phyloP scores from a whole-genome alignment of 2,888 invertebrate genomes.

The Cheilosia grossa region DNA sequence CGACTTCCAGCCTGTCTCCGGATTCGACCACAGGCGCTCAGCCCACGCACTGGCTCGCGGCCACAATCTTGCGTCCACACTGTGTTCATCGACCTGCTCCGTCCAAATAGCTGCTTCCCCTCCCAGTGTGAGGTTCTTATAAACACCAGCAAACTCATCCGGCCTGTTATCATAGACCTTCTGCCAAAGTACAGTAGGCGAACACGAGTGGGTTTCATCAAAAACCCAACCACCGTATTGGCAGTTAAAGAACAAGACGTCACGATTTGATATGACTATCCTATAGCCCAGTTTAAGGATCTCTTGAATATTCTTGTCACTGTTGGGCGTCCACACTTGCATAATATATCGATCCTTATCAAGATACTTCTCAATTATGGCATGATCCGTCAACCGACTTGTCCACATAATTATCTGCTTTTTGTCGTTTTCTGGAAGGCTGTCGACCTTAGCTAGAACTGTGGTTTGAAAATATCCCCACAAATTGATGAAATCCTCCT shows the following conservation, averaged over 20 bases:
- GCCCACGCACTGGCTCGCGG: conserved; percentile 93
- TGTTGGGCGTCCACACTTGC: conserved; percentile 90
- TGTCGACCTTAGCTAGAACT: conserved; percentile 80
- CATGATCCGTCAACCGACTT: conserved; percentile 88
- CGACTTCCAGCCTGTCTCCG: conserved; percentile 86
- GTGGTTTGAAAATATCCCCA: conserved; percentile 90
- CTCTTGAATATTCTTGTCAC: conserved; percentile 86
- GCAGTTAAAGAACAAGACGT: conserved; percentile 93
- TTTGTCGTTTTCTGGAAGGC: conserved; percentile 82
- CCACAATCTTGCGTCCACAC: conserved; percentile 90
- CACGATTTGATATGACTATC: conserved; percentile 93
- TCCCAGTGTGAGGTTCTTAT: conserved; percentile 86
- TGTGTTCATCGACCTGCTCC: conserved; percentile 89
- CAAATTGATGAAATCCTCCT: conserved; percentile 86
- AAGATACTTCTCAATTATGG: conserved; percentile 87
- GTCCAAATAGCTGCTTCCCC: conserved; percentile 94
- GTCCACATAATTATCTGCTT: conserved; percentile 91
- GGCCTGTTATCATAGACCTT: conserved; percentile 92
- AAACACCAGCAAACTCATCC: conserved; percentile 85
- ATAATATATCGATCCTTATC: conserved; percentile 91
- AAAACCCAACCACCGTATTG: conserved; percentile 93
- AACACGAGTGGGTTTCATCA: conserved; percentile 93
- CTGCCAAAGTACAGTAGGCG: conserved; percentile 95
- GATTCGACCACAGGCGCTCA: conserved; percentile 93
- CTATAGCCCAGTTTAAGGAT: conserved; percentile 89